phyloP scores from a whole-genome alignment of 2,113 vertebrate genomes.

The Psilopogon haemacephalus region DNA sequence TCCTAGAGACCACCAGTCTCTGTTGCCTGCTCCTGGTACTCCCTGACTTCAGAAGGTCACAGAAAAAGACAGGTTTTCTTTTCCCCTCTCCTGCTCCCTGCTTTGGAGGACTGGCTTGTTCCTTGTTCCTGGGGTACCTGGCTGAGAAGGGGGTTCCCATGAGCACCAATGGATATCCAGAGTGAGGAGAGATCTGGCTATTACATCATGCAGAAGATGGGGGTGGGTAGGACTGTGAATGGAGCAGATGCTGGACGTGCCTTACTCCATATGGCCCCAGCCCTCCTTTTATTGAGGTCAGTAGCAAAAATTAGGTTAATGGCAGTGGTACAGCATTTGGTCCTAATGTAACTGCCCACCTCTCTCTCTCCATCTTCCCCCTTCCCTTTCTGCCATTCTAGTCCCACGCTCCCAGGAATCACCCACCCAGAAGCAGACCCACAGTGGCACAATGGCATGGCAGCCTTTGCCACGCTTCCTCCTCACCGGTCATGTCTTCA shows the following conservation, averaged over 20 bases:
- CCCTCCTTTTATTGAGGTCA: neutral
- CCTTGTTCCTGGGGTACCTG: accelerated
- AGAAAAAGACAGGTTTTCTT: neutral
- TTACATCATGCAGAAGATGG: accelerated
- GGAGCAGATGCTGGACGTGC: neutral
- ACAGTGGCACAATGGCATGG: neutral
- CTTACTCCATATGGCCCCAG: neutral
- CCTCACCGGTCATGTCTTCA: accelerated
- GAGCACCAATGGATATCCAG: accelerated
- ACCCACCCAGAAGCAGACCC: neutral
- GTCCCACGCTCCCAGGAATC: neutral
- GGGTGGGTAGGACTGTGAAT: neutral
- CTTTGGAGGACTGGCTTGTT: neutral
- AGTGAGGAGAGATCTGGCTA: neutral
- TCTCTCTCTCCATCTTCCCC: neutral
- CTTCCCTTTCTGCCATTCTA: neutral
- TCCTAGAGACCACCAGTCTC: neutral
- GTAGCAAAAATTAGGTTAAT: neutral
- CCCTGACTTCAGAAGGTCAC: neutral
- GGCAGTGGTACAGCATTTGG: neutral
- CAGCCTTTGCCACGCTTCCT: neutral
- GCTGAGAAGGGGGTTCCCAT: neutral
- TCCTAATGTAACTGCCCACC: neutral
- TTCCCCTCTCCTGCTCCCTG: neutral
- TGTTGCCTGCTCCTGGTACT: neutral